A percentile compares a stretch with the other conserved stretches of the same genome.
Conservation (phyloP, 1,140 invertebrate species). For the Lepidostoma basale region DNA sequence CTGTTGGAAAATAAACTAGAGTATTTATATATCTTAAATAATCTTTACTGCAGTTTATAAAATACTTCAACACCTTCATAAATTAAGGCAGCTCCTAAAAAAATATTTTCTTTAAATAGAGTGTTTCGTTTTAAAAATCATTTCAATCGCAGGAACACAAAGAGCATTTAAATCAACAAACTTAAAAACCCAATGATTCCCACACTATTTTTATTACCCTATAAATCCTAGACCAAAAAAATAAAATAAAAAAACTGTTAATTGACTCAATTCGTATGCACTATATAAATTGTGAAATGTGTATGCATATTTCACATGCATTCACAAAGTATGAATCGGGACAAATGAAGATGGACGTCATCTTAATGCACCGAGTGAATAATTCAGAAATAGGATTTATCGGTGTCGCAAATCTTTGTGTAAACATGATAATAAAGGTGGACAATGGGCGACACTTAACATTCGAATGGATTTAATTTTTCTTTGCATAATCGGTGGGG, state of each 20-base stretch:
- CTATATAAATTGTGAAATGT: too few relatives aligned
- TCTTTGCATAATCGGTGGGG: constrained; percentile 22
- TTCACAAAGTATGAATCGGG: not conserved
- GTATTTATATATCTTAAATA: too few relatives aligned
- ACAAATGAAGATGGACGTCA: constrained; percentile 23
- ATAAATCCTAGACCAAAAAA: constrained; percentile 17
- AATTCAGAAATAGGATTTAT: constrained; percentile 35
- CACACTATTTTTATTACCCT: constrained; percentile 11
- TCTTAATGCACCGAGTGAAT: constrained; percentile 29
- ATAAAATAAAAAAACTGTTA: constrained; percentile 4
- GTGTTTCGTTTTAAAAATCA: too few relatives aligned
- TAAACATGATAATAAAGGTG: constrained; percentile 36
- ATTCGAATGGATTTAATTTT: constrained; percentile 31
- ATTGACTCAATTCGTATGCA: constrained; percentile 11
- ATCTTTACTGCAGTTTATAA: too few relatives aligned
- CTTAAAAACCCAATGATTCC: too few relatives aligned
- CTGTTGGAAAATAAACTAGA: too few relatives aligned
- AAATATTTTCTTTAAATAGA: too few relatives aligned
- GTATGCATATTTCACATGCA: not conserved
- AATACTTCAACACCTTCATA: too few relatives aligned
- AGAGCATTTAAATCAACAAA: too few relatives aligned
- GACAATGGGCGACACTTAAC: constrained; percentile 27
- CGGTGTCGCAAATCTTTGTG: constrained; percentile 36
- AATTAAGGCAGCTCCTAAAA: too few relatives aligned
- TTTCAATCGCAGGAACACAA: too few relatives aligned